phyloP scores from a whole-genome alignment of 37 sponge, comb jelly and placozoan species.

The Aplysina aerophoba region DNA sequence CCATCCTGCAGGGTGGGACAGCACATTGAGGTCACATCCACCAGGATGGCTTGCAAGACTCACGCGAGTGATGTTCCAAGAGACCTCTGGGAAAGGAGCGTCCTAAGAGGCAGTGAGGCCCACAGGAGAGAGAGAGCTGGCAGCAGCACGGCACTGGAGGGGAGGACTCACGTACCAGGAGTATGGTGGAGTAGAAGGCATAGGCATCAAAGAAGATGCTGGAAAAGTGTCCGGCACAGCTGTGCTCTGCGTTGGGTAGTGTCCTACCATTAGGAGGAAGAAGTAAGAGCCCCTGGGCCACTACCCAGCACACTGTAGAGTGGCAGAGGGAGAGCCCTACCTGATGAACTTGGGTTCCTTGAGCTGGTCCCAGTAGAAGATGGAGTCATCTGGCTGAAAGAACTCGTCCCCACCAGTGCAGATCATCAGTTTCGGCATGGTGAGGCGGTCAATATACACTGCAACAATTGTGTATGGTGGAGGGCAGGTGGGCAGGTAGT shows the following conservation, averaged over 20 bases:
- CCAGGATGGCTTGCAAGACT: too few species aligned
- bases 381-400: slow-evolving; percentile 83
- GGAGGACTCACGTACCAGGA: slow-evolving; percentile 45
- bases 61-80: slow-evolving; percentile 52
- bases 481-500: too few species aligned
- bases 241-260: slow-evolving; percentile 92
- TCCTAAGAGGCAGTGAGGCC: slow-evolving; percentile 23
- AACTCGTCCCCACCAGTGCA: slow-evolving; percentile 92
- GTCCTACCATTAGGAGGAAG: slow-evolving; percentile 36
- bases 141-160: neutral
- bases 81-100: slow-evolving; percentile 46
- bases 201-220: slow-evolving; percentile 47
- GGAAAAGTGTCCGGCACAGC: slow-evolving; percentile 57
- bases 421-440: slow-evolving; percentile 85
- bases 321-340: slow-evolving; percentile 28
- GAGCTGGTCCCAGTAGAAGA: slow-evolving; percentile 81
- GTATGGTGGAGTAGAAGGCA: slow-evolving; percentile 63
- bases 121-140: too few species aligned
- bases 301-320: too few species aligned
- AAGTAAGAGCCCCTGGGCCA: neutral
- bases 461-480: neutral
- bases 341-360: slow-evolving; percentile 74
- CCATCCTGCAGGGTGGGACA: slow-evolving; percentile 37
- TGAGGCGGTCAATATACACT: slow-evolving; percentile 76
- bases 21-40: neutral